Evolutionary conservation across 2,888 invertebrate species (phyloP).

Genomic region (Lampropteryx suffumata): DNA sequence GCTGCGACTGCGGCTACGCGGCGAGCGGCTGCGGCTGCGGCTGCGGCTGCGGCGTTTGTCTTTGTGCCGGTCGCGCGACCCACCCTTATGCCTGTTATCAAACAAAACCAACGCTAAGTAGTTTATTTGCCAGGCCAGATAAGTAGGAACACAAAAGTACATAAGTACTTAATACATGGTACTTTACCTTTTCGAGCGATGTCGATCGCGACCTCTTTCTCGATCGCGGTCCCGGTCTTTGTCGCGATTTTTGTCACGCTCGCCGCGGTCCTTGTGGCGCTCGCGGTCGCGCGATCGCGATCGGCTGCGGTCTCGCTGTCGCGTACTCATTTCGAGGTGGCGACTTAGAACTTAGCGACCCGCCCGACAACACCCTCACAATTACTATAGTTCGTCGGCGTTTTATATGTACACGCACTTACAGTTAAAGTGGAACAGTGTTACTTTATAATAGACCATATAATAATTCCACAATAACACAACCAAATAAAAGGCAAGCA

Average conservation of each 20-base stretch:
- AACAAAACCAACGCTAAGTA: neutral
- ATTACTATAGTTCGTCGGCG: no score
- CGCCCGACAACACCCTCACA: no score
- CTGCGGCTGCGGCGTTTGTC: slow-evolving; percentile 69
- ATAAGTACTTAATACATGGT: no score
- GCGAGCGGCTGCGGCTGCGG: slow-evolving; percentile 65
- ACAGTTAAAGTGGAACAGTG: no score
- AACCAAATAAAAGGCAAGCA: no score
- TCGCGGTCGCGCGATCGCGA: slow-evolving; percentile 62
- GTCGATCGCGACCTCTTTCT: slow-evolving; percentile 64
- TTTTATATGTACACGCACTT: no score
- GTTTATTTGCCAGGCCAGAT: no score
- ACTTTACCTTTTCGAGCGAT: slow-evolving; percentile 75
- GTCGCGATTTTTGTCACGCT: slow-evolving; percentile 52
- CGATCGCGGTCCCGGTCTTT: slow-evolving; percentile 74
- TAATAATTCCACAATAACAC: no score
- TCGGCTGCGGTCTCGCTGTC: slow-evolving; percentile 70
- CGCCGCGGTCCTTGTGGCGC: slow-evolving; percentile 50
- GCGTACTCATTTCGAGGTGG: slow-evolving; percentile 70
- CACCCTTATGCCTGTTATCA: slow-evolving; percentile 59
- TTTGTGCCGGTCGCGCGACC: slow-evolving; percentile 49
- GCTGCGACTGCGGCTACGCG: slow-evolving; percentile 62
- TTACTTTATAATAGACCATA: no score
- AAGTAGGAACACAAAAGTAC: no score
- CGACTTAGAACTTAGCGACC: no score